A percentile compares a stretch with the other conserved stretches of the same genome.
These are phyloP conservation scores for Puma concolor DNA, from an alignment of 2,113 vertebrate species.

Conservation along the genomic window DNA sequence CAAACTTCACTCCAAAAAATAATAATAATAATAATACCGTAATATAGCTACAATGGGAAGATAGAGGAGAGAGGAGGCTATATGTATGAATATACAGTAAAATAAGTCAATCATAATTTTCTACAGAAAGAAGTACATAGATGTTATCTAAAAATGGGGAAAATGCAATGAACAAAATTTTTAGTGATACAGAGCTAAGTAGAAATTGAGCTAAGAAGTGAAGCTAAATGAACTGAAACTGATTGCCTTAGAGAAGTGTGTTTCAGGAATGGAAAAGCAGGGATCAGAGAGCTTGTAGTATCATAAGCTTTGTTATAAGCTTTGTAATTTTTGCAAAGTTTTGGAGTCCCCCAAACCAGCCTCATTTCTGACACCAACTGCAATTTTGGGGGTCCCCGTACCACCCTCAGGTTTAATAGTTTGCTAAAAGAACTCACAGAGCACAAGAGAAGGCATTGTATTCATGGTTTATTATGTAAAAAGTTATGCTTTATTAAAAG, in stretches of 20 bases:
- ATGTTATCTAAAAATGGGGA: neutral
- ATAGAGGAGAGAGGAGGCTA: neutral
- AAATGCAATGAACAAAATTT: neutral
- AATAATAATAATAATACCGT: neutral
- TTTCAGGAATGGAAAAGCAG: neutral
- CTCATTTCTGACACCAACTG: neutral
- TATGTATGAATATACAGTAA: neutral
- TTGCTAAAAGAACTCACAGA: neutral
- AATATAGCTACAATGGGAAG: neutral
- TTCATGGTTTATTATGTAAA: neutral
- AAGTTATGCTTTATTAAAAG: neutral
- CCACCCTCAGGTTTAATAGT: neutral
- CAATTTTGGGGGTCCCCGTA: neutral
- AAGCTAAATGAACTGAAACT: neutral
- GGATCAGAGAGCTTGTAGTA: neutral
- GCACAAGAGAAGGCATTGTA: neutral
- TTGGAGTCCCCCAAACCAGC: neutral
- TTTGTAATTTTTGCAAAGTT: neutral
- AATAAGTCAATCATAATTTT: neutral
- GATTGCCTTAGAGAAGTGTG: neutral
- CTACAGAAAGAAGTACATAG: neutral
- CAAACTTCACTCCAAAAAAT: neutral
- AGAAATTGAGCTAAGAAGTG: slow-evolving; percentile 23
- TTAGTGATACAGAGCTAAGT: neutral
- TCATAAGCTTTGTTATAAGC: neutral